Evolutionary conservation across 2,113 vertebrate species (phyloP).

Genomic region (Silurus asotus): DNA sequence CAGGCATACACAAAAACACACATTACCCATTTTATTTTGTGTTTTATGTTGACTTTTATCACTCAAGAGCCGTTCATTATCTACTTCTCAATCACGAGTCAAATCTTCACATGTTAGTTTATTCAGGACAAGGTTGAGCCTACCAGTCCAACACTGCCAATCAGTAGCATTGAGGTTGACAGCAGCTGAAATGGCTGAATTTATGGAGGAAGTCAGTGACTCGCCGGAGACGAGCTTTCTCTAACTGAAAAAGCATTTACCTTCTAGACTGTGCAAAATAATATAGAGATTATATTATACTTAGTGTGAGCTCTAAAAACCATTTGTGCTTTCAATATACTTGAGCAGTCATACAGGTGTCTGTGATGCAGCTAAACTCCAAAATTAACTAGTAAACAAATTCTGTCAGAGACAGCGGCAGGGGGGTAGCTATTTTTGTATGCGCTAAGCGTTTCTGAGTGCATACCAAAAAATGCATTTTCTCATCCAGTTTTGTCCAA

Average conservation of each 20-base stretch:
- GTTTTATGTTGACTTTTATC: neutral
- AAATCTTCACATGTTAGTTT: neutral
- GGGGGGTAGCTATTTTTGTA: neutral
- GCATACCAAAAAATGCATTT: neutral
- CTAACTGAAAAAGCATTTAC: neutral
- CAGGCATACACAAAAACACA: neutral
- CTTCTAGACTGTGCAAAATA: neutral
- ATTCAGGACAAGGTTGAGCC: neutral
- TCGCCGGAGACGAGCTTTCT: neutral
- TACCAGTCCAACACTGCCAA: neutral
- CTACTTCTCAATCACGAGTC: neutral
- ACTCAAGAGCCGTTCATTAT: neutral
- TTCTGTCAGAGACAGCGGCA: too few relatives aligned
- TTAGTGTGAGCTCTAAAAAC: neutral
- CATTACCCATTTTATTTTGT: neutral
- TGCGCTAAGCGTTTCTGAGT: neutral
- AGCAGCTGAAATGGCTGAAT: neutral
- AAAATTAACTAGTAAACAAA: neutral
- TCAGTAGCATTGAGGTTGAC: slow-evolving; percentile 1
- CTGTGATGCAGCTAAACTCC: neutral
- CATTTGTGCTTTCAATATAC: neutral
- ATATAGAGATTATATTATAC: neutral
- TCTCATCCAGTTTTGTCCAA: neutral
- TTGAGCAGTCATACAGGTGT: neutral
- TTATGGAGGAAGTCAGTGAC: neutral